Percentiles rank a stretch among this genome's conserved stretches.
These are phyloP conservation scores for Colletes collaris DNA, from an alignment of 2,888 invertebrate genomes.

Conservation along the genomic window DNA sequence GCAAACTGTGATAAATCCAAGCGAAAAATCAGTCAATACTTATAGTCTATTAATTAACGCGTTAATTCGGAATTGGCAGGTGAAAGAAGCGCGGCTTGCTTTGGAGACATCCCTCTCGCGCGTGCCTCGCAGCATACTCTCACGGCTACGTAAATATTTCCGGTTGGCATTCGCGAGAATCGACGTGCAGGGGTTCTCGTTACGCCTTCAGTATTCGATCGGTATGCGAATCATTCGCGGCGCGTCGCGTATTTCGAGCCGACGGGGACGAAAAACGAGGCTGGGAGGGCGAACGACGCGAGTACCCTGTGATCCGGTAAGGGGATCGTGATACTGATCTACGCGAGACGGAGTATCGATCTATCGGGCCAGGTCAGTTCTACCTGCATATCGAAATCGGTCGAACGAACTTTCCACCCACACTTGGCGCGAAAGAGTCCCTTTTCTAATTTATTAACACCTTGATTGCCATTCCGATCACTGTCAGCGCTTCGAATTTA, in stretches of 20 bases:
- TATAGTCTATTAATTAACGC: slow-evolving; percentile 7
- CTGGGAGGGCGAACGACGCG: slow-evolving; percentile 11
- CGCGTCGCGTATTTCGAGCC: slow-evolving; percentile 55
- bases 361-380: slow-evolving; percentile 28
- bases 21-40: neutral
- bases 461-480: no score
- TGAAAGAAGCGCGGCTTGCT: slow-evolving; percentile 4
- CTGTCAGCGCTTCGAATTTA: no score
- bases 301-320: slow-evolving; percentile 22
- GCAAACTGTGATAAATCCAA: neutral
- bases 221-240: slow-evolving; percentile 50
- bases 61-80: slow-evolving; percentile 1
- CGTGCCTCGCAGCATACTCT: neutral
- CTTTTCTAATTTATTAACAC: no score
- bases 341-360: slow-evolving; percentile 20
- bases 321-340: slow-evolving; percentile 22
- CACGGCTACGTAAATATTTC: slow-evolving; percentile 32
- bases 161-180: slow-evolving; percentile 39
- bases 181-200: slow-evolving; percentile 34
- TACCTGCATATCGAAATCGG: slow-evolving; percentile 28
- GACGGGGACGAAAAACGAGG: slow-evolving; percentile 26
- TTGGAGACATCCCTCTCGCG: neutral
- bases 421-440: no score
- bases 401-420: slow-evolving; percentile 47
- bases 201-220: slow-evolving; percentile 45